These are phyloP conservation scores for Apis cerana DNA, from an alignment of 1,140 invertebrate genomes.

Conservation along the genomic window DNA sequence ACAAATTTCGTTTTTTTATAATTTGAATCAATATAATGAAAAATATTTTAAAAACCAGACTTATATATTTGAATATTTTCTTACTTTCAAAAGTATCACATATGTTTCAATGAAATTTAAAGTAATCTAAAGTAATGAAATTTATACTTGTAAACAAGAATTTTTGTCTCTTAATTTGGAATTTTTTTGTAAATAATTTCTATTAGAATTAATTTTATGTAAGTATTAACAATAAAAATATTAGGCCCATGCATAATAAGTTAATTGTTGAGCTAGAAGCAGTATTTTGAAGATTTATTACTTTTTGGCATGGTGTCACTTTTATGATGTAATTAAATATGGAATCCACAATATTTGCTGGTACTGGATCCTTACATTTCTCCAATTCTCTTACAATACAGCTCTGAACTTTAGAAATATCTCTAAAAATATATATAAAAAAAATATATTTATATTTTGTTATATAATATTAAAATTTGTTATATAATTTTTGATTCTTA, in stretches of 20 bases:
- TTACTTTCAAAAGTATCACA: constrained; percentile 27
- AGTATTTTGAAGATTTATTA: constrained; percentile 52
- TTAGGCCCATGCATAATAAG: background rate
- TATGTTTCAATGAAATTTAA: constrained; percentile 2
- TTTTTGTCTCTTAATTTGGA: background rate
- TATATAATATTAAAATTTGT: background rate
- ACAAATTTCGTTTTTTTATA: background rate
- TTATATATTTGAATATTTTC: constrained; percentile 20
- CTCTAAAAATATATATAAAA: constrained; percentile 74
- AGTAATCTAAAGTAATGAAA: background rate
- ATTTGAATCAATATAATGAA: background rate
- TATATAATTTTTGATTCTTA: constrained; percentile 67
- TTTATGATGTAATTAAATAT: constrained; percentile 88
- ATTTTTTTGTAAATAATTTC: constrained; percentile 21
- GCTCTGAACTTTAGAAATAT: constrained; percentile 83
- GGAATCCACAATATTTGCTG: constrained; percentile 89
- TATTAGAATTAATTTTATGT: background rate
- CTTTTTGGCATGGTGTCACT: constrained; percentile 85
- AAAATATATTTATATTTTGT: constrained; percentile 67
- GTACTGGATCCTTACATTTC: constrained; percentile 87
- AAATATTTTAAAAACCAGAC: background rate
- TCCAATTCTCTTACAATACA: constrained; percentile 86
- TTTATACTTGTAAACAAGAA: constrained; percentile 2
- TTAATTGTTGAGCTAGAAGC: constrained; percentile 32
- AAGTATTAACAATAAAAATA: constrained; percentile 14